These are phyloP conservation scores for Trissonchulus sp. DNA, from an alignment of 2,888 invertebrate genomes.

Conservation along the genomic window DNA sequence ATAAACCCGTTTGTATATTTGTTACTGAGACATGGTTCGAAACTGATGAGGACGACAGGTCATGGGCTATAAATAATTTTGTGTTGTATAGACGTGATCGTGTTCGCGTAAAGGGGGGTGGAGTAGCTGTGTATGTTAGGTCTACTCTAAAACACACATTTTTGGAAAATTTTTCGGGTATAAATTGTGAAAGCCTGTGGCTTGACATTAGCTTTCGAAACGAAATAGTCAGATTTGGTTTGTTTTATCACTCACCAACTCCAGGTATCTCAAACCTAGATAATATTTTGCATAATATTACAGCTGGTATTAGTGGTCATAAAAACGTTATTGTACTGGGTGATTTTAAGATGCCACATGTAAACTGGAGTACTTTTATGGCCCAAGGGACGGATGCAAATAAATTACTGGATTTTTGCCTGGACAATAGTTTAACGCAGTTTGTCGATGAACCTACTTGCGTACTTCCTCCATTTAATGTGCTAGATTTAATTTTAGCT, in stretches of 20 bases:
- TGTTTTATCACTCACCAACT: conserved; percentile 8
- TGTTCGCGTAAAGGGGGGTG: neutral
- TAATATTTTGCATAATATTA: neutral
- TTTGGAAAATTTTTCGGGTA: neutral
- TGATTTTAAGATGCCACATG: neutral
- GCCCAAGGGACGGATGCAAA: neutral
- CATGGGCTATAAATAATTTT: neutral
- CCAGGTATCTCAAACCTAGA: neutral
- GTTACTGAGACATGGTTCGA: neutral
- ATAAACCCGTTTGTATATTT: neutral
- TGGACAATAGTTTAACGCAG: neutral
- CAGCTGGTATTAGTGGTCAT: neutral
- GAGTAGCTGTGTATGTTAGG: neutral
- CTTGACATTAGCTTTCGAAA: neutral
- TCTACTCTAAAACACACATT: neutral
- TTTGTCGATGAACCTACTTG: neutral
- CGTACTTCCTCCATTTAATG: neutral
- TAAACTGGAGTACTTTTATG: neutral
- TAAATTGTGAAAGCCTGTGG: neutral
- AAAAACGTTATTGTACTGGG: neutral
- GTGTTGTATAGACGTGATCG: conserved; percentile 4
- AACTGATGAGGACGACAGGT: neutral
- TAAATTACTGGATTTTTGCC: neutral
- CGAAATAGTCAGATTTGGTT: neutral
- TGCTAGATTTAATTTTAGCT: neutral